phyloP scores from a whole-genome alignment of 2,797 vertebrate genomes.

The Calcarius lapponicus region DNA sequence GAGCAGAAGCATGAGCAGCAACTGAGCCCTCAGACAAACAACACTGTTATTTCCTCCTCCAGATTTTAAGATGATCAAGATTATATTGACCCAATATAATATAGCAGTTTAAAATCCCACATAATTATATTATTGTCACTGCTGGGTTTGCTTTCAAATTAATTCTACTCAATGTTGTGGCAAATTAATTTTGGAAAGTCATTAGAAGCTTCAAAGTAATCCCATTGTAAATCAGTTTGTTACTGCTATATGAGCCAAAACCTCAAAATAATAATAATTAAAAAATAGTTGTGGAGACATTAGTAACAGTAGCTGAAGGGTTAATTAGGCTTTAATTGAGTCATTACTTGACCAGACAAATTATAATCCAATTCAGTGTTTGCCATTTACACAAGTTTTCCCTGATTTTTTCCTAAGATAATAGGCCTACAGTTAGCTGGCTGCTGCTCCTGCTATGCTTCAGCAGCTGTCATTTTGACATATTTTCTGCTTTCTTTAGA shows the following conservation, averaged over 20 bases:
- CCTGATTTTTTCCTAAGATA: constrained; percentile 72
- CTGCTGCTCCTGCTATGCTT: constrained; percentile 70
- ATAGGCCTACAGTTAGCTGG: constrained; percentile 72
- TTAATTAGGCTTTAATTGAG: constrained; percentile 65
- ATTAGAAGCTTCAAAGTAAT: not conserved
- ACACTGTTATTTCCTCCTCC: not conserved
- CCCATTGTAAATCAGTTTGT: not conserved
- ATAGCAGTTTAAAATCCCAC: constrained; percentile 28
- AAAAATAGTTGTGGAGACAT: not conserved
- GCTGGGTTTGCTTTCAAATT: constrained; percentile 43
- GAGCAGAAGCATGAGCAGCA: not conserved
- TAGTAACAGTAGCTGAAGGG: constrained; percentile 46
- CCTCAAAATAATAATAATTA: not conserved
- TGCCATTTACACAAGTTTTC: constrained; percentile 71
- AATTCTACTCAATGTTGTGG: constrained; percentile 40
- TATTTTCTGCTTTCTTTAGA: constrained; percentile 81
- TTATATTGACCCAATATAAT: constrained; percentile 6
- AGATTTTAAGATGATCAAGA: constrained; percentile 36
- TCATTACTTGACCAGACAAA: constrained; percentile 69
- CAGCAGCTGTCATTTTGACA: constrained; percentile 82
- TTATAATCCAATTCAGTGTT: constrained; percentile 54
- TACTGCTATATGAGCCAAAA: not conserved
- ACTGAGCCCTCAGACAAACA: not conserved
- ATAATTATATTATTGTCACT: constrained; percentile 24
- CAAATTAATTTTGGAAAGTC: constrained; percentile 57